Evolutionary conservation across 2,797 vertebrate genomes (phyloP).

Genomic region (Acanthurus leucopareius): DNA sequence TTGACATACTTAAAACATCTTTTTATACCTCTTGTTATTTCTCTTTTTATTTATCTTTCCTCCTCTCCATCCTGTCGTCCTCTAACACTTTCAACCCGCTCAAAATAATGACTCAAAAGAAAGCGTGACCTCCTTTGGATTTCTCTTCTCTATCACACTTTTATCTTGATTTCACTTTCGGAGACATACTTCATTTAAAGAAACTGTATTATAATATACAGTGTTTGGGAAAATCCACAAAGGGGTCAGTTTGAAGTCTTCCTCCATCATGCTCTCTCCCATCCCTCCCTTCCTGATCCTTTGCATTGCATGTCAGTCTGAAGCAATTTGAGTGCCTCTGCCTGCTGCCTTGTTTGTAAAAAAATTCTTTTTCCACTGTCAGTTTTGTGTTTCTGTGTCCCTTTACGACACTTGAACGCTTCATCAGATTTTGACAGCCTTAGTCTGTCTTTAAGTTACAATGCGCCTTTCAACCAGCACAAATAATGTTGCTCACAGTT

Average conservation of each 20-base stretch:
- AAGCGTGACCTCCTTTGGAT: conserved; percentile 80
- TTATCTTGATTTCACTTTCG: conserved; percentile 58
- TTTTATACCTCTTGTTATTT: conserved; percentile 63
- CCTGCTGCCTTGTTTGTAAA: conserved; percentile 53
- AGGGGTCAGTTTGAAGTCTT: conserved; percentile 78
- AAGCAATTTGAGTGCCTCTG: conserved; percentile 50
- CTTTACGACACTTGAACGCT: conserved; percentile 26
- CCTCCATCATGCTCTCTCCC: conserved; percentile 44
- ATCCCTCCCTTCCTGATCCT: conserved; percentile 37
- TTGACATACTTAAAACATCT: conserved; percentile 47
- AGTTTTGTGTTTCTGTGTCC: conserved; percentile 43
- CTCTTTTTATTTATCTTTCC: conserved; percentile 60
- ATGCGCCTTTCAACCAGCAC: conserved; percentile 60
- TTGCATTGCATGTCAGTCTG: conserved; percentile 67
- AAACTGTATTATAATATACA: conserved; percentile 53
- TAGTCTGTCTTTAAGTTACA: conserved; percentile 59
- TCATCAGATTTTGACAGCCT: conserved; percentile 42
- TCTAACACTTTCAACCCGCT: conserved; percentile 45
- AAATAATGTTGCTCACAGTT: conserved; percentile 1
- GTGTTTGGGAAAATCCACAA: conserved; percentile 80
- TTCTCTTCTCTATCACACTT: conserved; percentile 69
- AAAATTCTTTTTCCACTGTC: conserved; percentile 4
- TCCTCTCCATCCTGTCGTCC: conserved; percentile 54
- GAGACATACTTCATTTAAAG: conserved; percentile 54
- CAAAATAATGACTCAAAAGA: conserved; percentile 56